Base-by-base conservation (phyloP, 2,888 invertebrate genomes). In the Ephialtes manifestator region DNA sequence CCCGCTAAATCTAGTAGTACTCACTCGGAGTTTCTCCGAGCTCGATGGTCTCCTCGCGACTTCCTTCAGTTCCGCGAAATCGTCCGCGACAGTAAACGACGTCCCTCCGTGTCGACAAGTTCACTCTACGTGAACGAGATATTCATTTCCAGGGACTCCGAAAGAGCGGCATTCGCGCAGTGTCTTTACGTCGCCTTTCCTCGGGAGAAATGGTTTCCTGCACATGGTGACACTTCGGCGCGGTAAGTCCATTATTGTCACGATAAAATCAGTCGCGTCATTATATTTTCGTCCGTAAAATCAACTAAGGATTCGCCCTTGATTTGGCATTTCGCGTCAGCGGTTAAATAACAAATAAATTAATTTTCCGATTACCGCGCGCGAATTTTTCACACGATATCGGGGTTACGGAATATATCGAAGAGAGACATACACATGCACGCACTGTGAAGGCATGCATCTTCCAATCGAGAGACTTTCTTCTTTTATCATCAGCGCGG, bases 151-250 rank as follows among this genome's bases (percentile, higher is more conserved):
- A n/a, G 39, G 39, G 18, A 3, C 4, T 75, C 65, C 48, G 63
- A 43, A 75, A 78, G 24, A 53, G 70, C 71, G 55, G 55, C 74
- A 79, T 60, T 79, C 74, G 83, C 58, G 24, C 53, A 55, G 78
- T 77, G 31, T 20, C 43, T 83, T 81, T 60, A 76, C 76, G 78
- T 74, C 53, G 63, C 2, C 60, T 48, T 13, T 46, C 63, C 46
- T 65, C 75, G 75, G 84, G 86, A 80, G 85, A 85, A 87, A 92
- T 92, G 92, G 87, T 90, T 87, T 84, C 87, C 86, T 90, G 91
- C 92, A 92, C 90, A 92, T 92, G 92, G 90, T 92, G 91, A 92
- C 89, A 91, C 89, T 88, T 87, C 89, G 89, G 76, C 72, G 85
- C 82, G 85, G 92, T 92, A 88, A 92, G 91, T 92, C 87, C 86